Conservation (phyloP, 1,140 invertebrate species). For the Caenorhabditis latens region DNA sequence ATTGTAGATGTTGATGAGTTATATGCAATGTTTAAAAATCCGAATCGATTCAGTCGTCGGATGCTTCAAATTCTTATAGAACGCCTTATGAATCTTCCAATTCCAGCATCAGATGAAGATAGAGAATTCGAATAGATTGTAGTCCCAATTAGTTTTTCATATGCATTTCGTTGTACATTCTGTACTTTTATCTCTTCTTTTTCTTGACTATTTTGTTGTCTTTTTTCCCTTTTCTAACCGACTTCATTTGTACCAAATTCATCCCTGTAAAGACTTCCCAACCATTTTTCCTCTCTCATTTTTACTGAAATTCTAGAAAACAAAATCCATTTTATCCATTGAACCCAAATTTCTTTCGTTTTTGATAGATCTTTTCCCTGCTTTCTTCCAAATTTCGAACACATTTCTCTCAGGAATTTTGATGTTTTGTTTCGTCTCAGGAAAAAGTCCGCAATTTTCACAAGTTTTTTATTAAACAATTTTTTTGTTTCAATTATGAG, state of each 20-base stretch:
- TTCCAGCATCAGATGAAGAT: not conserved
- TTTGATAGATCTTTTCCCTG: too few species aligned
- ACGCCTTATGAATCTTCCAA: not conserved
- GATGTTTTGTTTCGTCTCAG: too few species aligned
- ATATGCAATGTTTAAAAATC: not conserved
- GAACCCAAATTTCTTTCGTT: too few species aligned
- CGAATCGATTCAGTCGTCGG: not conserved
- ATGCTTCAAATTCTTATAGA: slow-evolving; percentile 12
- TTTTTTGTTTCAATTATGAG: too few species aligned
- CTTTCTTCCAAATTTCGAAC: too few species aligned
- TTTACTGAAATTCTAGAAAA: not conserved
- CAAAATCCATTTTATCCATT: too few species aligned
- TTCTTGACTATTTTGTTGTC: not conserved
- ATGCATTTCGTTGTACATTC: slow-evolving; percentile 15
- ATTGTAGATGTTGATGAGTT: slow-evolving; percentile 20
- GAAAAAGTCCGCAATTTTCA: too few species aligned
- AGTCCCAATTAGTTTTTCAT: not conserved
- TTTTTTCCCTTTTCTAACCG: not conserved
- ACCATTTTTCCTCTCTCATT: not conserved
- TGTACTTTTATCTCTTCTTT: not conserved
- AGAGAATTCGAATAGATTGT: not conserved
- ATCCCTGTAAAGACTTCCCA: too few species aligned
- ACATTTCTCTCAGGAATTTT: too few species aligned
- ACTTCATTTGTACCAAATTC: too few species aligned
- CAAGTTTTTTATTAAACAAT: too few species aligned